Percentiles rank a stretch among this genome's conserved stretches.
These are phyloP conservation scores for Noctua fimbriata DNA, from an alignment of 2,888 invertebrate genomes.

Conservation along the genomic window DNA sequence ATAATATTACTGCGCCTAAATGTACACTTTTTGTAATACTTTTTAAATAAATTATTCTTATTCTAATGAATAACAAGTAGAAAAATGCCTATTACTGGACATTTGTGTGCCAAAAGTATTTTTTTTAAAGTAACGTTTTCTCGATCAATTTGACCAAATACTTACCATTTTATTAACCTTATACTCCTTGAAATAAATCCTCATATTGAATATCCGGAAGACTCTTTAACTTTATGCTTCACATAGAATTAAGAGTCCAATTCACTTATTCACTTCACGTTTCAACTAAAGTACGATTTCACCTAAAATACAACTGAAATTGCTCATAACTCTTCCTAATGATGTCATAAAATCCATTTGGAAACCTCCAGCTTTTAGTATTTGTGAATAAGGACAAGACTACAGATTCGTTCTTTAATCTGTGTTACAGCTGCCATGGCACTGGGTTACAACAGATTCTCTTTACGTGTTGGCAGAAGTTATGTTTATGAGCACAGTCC, in stretches of 20 bases:
- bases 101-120: background rate
- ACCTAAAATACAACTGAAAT: slow-evolving; percentile 43
- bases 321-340: slow-evolving; percentile 52
- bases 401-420: background rate
- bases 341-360: slow-evolving; percentile 36
- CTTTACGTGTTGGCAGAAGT: background rate
- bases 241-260: slow-evolving; percentile 84
- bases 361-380: slow-evolving; percentile 10
- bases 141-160: slow-evolving; percentile 34
- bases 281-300: slow-evolving; percentile 41
- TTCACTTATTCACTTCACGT: slow-evolving; percentile 55
- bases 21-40: too few relatives aligned
- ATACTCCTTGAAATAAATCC: slow-evolving; percentile 88
- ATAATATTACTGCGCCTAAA: too few relatives aligned
- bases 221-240: slow-evolving; percentile 85
- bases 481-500: background rate
- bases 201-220: slow-evolving; percentile 76
- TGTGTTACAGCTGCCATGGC: background rate
- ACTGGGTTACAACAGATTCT: background rate
- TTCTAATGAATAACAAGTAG: too few relatives aligned
- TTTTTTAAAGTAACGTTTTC: background rate
- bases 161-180: slow-evolving; percentile 84
- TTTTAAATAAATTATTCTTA: too few relatives aligned
- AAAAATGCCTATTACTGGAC: background rate
- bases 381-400: slow-evolving; percentile 15